Evolutionary conservation across 1,140 invertebrate species (phyloP).

Genomic region (Riptortus pedestris): DNA sequence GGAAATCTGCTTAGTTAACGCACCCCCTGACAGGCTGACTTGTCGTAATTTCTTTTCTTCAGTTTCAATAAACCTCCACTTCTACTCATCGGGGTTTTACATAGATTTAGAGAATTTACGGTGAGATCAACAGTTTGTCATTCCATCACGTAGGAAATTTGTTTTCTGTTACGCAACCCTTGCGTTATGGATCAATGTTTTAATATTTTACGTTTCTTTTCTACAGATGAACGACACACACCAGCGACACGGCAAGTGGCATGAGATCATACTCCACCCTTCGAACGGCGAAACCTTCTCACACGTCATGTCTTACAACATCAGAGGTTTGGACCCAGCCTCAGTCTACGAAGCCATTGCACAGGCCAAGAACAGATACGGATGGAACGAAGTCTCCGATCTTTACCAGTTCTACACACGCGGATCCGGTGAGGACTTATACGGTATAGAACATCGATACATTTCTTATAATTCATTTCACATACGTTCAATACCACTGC

Average conservation of each 20-base stretch:
- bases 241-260: conserved; percentile 60
- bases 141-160: no score
- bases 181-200: no score
- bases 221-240: conserved; percentile 57
- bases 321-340: conserved; percentile 45
- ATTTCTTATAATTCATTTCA: no score
- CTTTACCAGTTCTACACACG: conserved; percentile 34
- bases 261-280: conserved; percentile 44
- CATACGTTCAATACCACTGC: not conserved
- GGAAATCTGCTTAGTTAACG: no score
- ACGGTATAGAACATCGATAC: conserved; percentile 25
- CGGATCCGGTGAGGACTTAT: conserved; percentile 30
- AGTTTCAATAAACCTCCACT: no score
- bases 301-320: conserved; percentile 46
- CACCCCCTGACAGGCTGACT: no score
- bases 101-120: no score
- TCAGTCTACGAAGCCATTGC: conserved; percentile 53
- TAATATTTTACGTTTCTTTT: no score
- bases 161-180: no score
- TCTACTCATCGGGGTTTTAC: no score
- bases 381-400: conserved; percentile 48
- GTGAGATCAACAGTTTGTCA: no score
- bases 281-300: conserved; percentile 39
- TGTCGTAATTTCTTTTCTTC: no score
- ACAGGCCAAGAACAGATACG: conserved; percentile 54